phyloP scores from a whole-genome alignment of 2,113 vertebrate genomes.

The Phrynosoma blainvillii region DNA sequence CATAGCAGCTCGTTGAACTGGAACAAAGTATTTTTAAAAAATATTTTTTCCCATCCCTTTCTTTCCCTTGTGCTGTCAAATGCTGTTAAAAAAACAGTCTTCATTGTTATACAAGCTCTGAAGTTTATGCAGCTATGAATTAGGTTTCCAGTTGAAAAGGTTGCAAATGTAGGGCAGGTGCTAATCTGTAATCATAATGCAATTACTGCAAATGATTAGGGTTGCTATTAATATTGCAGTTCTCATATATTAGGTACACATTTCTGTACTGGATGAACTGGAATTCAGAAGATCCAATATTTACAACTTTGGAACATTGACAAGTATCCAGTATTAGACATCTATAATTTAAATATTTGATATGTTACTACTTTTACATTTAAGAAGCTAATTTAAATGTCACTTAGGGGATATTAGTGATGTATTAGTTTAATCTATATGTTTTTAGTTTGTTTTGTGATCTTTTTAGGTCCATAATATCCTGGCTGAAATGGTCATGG shows the following conservation, averaged over 20 bases:
- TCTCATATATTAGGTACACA: not conserved
- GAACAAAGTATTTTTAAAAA: constrained; percentile 14
- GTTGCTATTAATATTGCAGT: not conserved
- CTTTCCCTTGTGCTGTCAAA: not conserved
- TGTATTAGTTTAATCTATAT: not conserved
- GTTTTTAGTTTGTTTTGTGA: constrained; percentile 16
- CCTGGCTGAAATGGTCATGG: constrained; percentile 99
- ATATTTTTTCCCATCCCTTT: not conserved
- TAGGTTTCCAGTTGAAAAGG: not conserved
- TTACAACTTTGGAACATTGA: not conserved
- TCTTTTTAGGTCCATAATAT: constrained; percentile 94
- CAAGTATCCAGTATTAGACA: not conserved
- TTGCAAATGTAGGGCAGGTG: not conserved
- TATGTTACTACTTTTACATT: not conserved
- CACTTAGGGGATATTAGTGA: not conserved
- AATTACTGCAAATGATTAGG: not conserved
- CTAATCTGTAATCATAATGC: not conserved
- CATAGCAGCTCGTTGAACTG: not conserved
- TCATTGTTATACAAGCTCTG: not conserved
- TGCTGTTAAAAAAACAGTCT: not conserved
- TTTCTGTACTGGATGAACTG: not conserved
- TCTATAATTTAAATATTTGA: not conserved
- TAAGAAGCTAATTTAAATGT: not conserved
- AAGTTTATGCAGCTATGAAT: not conserved
- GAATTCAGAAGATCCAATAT: not conserved